Evolutionary conservation across 2,797 vertebrate species (phyloP), one percentile per base, ranked within the genome.

Genomic region (Rhabdophis nuchalis): DNA sequence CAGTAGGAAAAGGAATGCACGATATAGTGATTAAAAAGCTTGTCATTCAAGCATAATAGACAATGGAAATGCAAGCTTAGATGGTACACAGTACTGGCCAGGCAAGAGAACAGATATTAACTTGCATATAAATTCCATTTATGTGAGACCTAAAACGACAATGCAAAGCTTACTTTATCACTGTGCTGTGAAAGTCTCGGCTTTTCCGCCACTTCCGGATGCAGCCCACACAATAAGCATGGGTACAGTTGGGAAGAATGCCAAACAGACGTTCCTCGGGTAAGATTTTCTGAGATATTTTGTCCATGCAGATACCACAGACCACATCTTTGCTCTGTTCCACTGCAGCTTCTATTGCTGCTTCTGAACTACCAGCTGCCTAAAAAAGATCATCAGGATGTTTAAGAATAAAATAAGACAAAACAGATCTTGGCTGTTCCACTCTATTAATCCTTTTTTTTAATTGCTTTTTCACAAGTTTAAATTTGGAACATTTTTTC

Each of bases 221-320:
- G 95, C 98, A 99, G 52, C 97, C 93, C 94, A 99, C 95, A 92
- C 98, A 99, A 96, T 98, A 98, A 0, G 98, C 90, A 1, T 99
- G 99, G 94, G 94, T 97, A 95, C 99, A 99, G 97, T 98, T 99
- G 0, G 98, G 98, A 92, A 99, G 97, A 95, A 99, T 98, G 89
- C 98, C 98, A 14, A 99, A 99, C 23, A 98, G 93, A 0, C 97
- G 92, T 85, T 98, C 96, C 12, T 97, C 95, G 0, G 90, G 90
- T 20, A 96, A 94, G 0, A 91, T 36, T 95, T 99, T 99, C 95
- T 98, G 98, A 2, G 98, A 99, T 87, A 99, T 98, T 23, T 97
- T 98, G 93, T 99, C 99, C 98, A 99, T 99, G 97, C 98, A 99
- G 97, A 99, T 99, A 32, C 99, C 98, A 13, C 98, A 99, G 88